Conservation (phyloP, 1,140 invertebrate species). For the Campoletis sonorensis region DNA sequence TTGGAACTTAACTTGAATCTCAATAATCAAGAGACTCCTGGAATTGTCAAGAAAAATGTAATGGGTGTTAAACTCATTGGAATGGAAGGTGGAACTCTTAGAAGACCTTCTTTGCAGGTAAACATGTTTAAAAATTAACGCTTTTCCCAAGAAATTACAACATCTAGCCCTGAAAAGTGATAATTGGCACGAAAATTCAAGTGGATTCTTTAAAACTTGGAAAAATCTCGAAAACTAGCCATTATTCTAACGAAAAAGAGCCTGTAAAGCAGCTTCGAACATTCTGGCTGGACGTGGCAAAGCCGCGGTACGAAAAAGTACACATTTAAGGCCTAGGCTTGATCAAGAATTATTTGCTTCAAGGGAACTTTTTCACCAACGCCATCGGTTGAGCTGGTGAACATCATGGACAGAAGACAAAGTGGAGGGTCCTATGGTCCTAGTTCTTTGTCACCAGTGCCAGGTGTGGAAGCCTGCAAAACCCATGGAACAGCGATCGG, state of each 20-base stretch:
- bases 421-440: constrained; percentile 72
- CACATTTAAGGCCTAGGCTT: no score
- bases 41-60: constrained; percentile 68
- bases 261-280: no score
- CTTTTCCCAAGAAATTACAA: not conserved
- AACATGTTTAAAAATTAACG: constrained; percentile 3
- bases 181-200: no score
- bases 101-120: constrained; percentile 73
- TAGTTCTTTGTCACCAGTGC: constrained; percentile 72
- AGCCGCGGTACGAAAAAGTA: no score
- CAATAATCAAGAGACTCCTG: constrained; percentile 48
- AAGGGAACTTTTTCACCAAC: constrained; percentile 75
- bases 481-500: constrained; percentile 72
- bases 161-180: no score
- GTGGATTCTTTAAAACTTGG: no score
- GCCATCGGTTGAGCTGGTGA: constrained; percentile 74
- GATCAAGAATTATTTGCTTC: no score
- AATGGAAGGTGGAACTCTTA: constrained; percentile 72
- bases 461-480: constrained; percentile 73
- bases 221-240: no score
- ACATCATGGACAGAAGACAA: constrained; percentile 73
- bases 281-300: no score
- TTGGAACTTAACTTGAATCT: constrained; percentile 70
- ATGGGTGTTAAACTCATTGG: constrained; percentile 74
- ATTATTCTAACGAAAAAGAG: no score